Conservation (phyloP, 2,113 vertebrate species). For the Cololabis saira region DNA sequence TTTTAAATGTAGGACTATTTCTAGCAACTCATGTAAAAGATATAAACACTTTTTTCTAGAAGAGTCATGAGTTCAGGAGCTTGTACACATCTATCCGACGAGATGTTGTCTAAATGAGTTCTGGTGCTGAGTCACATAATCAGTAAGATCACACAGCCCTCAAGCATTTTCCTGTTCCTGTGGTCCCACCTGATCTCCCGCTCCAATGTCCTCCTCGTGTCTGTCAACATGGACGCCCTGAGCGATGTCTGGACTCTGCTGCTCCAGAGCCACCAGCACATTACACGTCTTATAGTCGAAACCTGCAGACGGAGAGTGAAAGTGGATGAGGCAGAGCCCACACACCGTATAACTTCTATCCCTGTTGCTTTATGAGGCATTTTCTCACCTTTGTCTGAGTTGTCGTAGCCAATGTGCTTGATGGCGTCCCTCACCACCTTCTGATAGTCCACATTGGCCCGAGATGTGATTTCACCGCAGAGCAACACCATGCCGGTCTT, state of each 20-base stretch:
- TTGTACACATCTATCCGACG: not conserved
- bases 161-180: not conserved
- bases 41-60: not conserved
- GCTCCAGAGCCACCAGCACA: conserved; percentile 94
- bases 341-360: not conserved
- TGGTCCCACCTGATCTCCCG: conserved; percentile 91
- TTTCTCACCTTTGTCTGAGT: conserved; percentile 92
- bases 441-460: conserved; percentile 93
- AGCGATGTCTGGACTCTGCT: conserved; percentile 96
- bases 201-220: conserved; percentile 91
- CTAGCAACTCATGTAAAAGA: no score
- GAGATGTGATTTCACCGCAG: conserved; percentile 95
- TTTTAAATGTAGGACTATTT: not conserved
- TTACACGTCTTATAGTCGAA: conserved; percentile 99
- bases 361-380: not conserved
- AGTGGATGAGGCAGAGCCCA: not conserved
- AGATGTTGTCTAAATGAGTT: not conserved
- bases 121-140: not conserved
- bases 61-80: not conserved
- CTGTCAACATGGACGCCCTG: conserved; percentile 93
- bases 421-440: conserved; percentile 93
- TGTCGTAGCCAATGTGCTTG: conserved; percentile 93
- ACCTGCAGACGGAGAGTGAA: conserved; percentile 71
- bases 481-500: conserved; percentile 98
- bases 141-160: not conserved